Conservation (phyloP, 1,140 invertebrate genomes). For the Euwallacea fornicatus region DNA sequence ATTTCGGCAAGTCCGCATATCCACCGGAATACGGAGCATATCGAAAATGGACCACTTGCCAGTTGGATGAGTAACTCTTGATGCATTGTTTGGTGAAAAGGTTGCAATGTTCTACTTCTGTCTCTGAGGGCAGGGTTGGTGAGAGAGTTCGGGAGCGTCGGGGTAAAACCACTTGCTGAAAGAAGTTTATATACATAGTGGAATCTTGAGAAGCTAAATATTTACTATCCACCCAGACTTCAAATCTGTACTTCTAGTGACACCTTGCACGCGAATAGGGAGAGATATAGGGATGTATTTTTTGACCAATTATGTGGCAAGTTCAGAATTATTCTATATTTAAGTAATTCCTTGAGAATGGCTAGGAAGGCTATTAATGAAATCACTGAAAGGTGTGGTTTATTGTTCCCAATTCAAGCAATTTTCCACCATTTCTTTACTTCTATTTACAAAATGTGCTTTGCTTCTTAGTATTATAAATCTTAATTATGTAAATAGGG, state of each 20-base stretch:
- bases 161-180: conserved; percentile 77
- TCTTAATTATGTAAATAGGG: not conserved
- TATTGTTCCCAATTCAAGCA: not conserved
- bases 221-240: too few relatives aligned
- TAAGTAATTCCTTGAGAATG: too few relatives aligned
- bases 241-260: too few relatives aligned
- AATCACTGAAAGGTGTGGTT: not conserved
- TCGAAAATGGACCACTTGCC: conserved; percentile 87
- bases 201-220: not conserved
- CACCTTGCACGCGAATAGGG: too few relatives aligned
- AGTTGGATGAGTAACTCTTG: conserved; percentile 81
- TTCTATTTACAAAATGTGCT: not conserved
- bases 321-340: too few relatives aligned
- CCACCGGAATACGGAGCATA: conserved; percentile 81
- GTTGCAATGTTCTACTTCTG: conserved; percentile 60
- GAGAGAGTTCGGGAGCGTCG: conserved; percentile 75
- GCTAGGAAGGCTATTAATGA: too few relatives aligned
- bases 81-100: conserved; percentile 85
- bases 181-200: too few relatives aligned
- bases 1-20: conserved; percentile 80
- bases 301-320: too few relatives aligned
- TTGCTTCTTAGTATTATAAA: not conserved
- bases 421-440: not conserved
- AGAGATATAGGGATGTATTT: too few relatives aligned
- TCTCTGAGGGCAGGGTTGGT: conserved; percentile 66